Base-by-base conservation (phyloP, 2,888 invertebrate species). In the Axea sp. region DNA sequence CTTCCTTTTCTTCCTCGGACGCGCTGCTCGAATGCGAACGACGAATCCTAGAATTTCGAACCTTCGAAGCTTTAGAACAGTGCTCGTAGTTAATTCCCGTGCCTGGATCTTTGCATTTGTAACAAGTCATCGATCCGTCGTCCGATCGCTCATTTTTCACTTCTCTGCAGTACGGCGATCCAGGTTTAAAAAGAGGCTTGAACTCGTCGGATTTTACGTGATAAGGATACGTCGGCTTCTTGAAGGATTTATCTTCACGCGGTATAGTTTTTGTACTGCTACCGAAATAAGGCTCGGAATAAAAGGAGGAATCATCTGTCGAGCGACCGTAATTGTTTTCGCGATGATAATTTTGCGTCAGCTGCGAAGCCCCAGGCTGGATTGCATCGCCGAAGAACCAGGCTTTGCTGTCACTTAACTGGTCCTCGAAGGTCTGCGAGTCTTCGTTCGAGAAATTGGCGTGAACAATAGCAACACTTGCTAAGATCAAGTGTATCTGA, bases 71-170 rank as follows among this genome's bases (percentile, higher is more conserved):
- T 79, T 90, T 91, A 0, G 90, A 89, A 77, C 91, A 91, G 57
- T 90, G 89, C 55, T 91, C 90, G 72, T 88, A 90, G 43, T 86
- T 88, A 0, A 88, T 88, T 15, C 89, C 90, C 8, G 86, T 88
- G 55, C 87, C 88, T 0, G 88, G 88, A 60, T 90, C 89, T 77
- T 89, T 89, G 77, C 91, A 91, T 1, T 89, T 89, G 78, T 89
- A 89, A 76, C 90, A 91, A 51, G 88, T 88, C 83, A 88, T 87
- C 7, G 37, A 60, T 3, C 74, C 84, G 3, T 43, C 33, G 2
- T 9, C 9, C 3, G 65, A 6, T n/a, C 14, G 1, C 3, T 47
- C 39, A 33, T 11, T 62, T 39, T 76, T 77, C 7, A 80, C 78
- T 47, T 84, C 80, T 14, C 78, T 77, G 17, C 84, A 85, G 24